Evolutionary conservation across 2,888 invertebrate species (phyloP).

Genomic region (Ennomos fuscantarius): DNA sequence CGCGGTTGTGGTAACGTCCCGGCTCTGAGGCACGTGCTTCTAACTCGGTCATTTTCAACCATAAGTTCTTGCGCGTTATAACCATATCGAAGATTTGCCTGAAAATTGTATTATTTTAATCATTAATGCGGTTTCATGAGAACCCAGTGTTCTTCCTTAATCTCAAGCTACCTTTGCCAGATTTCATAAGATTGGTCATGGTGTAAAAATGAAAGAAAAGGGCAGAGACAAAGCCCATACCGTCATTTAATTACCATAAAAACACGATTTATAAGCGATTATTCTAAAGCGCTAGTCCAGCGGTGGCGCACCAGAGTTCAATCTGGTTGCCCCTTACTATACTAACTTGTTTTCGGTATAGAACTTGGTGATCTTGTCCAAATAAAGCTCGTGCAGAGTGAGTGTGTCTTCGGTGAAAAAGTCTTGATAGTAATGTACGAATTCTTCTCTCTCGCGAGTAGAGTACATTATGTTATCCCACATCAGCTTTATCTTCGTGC

Average conservation of each 20-base stretch:
- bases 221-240: no score
- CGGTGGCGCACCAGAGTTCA: no score
- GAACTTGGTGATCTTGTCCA: slow-evolving; percentile 87
- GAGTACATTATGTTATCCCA: slow-evolving; percentile 93
- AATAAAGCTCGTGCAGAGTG: slow-evolving; percentile 91
- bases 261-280: no score
- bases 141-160: neutral
- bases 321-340: neutral
- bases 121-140: no score
- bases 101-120: slow-evolving; percentile 22
- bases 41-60: slow-evolving; percentile 90
- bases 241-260: no score
- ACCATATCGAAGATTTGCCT: slow-evolving; percentile 88
- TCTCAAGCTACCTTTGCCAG: no score
- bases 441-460: slow-evolving; percentile 85
- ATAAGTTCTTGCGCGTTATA: slow-evolving; percentile 88
- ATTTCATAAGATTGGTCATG: no score
- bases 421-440: slow-evolving; percentile 87
- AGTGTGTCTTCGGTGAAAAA: slow-evolving; percentile 92
- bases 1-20: slow-evolving; percentile 93
- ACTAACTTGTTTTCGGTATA: slow-evolving; percentile 87
- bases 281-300: no score
- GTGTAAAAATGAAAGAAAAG: no score
- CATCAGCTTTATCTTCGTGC: slow-evolving; percentile 88
- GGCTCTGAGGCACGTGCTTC: slow-evolving; percentile 92